Base-by-base conservation (phyloP, 2,888 invertebrate species). In the Drepana falcataria region DNA sequence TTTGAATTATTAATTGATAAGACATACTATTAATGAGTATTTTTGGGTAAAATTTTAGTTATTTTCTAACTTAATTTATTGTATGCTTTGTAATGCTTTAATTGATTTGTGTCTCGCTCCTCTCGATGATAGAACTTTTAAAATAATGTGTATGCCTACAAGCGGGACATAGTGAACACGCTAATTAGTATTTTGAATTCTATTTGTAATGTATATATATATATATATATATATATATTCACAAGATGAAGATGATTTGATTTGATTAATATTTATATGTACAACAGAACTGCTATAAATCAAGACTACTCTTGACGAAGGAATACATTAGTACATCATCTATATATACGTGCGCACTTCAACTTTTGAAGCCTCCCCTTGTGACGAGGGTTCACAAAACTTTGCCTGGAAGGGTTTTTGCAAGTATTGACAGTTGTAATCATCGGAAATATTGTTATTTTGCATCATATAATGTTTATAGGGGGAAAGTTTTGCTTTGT, bases 371-470 rank as follows among this genome's bases (percentile, higher is more conserved):
- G 44, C 9, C 9, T 44, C 44, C 7, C 9, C 3, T 44, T 5
- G 44, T 44, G 44, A 44, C 44, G 44, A 44, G 44, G 44, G 44
- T 44, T 9, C 9, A 9, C 3, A 44, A 44, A 44, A 44, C 44
- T 44, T 44, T 44, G 9, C 44, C 6, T 9, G 9, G 6, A 44
- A 44, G 9, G 44, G 44, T 44, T 44, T 9, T 9, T 44, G 9
- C 9, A 9, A 44, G 44, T 44, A 44, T 9, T 44, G 44, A 44
- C 44, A 44, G 44, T 44, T 44, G 44, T 44, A 44, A 44, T 44
- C 7, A 44, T 44, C 9, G 48, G 40, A 54, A 54, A 51, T 51
- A 48, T 48, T 44, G 44, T 44, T 44, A 44, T 44, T 44, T 44
- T 44, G 44, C 44, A 44, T 44, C 44, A 9, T 9, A 44, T 9